Base-by-base conservation (phyloP, 2,113 vertebrate genomes). In the Vidua chalybeata region DNA sequence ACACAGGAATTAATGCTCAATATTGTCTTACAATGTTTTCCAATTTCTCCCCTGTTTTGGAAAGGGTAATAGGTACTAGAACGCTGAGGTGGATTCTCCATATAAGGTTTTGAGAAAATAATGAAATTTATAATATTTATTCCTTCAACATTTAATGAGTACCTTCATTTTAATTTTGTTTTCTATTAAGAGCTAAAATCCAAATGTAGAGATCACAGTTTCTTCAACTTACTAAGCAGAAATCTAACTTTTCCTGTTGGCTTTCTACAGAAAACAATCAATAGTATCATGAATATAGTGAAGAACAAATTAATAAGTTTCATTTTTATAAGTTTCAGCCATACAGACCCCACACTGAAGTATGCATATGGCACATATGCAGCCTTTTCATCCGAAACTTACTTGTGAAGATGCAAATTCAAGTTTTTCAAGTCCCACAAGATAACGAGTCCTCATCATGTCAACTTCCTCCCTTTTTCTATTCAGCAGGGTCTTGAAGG, bases 381-480 rank as follows among this genome's bases (percentile, higher is more conserved):
- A 66, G 23, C 46, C 15, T 35, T 81, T 59, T 48, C 15, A 71
- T 51, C 33, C 27, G 19, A 54, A 35, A 58, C 97, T 97, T 74
- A 99, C 99, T 97, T 99, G 99, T 48, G 98, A 99, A 27, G 99
- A 95, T 39, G 99, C 99, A 96, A 99, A 99, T 3, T 99, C 98
- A 27, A 99, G 98, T 95, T 99, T 99, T 69, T 99, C 92, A 72
- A 99, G 98, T 49, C 99, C 99, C 11, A 96, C 80, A 49, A 99
- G 96, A 58, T 99, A 99, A 54, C 99, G 98, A 94, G 97, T 98
- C 89, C 93, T 98, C 76, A 98, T 98, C 15, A 54, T 98, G 49
- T 98, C 97, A 43, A 99, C 98, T 90, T 99, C 98, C 11, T 97
- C 97, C 86, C 99, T 98, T 97, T 99, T 99, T 54, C 81, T 96